Evolutionary conservation across 2,113 vertebrate species (phyloP).

Genomic region (Falco punctatus): DNA sequence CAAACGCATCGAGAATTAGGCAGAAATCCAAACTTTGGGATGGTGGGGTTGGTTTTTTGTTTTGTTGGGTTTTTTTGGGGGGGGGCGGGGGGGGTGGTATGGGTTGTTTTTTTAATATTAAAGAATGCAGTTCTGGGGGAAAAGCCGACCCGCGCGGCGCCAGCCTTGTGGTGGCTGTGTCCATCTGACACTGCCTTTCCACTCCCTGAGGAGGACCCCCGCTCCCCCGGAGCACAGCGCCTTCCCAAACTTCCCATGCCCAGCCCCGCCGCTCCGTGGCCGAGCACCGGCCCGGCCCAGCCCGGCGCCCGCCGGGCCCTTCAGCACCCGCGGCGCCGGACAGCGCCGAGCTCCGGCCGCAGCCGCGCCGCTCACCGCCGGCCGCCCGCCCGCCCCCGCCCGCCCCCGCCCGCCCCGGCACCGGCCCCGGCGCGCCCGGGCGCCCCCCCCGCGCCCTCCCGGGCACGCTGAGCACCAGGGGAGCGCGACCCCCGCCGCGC

Average conservation of each 20-base stretch:
- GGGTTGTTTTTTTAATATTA: neutral
- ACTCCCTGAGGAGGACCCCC: neutral
- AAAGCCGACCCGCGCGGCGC: neutral
- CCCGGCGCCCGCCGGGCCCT: neutral
- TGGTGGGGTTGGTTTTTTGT: neutral
- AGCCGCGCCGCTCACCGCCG: constrained; percentile 62
- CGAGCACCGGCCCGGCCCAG: neutral
- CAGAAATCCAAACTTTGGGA: constrained; percentile 42
- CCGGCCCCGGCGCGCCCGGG: neutral
- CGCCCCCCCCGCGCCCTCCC: neutral
- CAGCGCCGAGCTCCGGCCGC: constrained; percentile 67
- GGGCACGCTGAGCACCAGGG: constrained; percentile 7
- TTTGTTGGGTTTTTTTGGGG: neutral
- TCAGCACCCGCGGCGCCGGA: constrained; percentile 73
- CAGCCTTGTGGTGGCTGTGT: neutral
- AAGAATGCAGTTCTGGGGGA: neutral
- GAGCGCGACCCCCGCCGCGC: neutral
- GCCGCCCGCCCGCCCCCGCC: constrained; percentile 57
- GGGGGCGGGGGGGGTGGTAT: too few relatives aligned
- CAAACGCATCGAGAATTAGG: neutral
- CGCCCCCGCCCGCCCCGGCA: neutral
- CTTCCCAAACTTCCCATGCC: constrained; percentile 11
- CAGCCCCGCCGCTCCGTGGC: neutral
- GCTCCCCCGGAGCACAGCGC: neutral
- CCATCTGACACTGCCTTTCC: neutral